Base-by-base conservation (phyloP, 1,140 invertebrate genomes). In the Caenorhabditis brenneri region DNA sequence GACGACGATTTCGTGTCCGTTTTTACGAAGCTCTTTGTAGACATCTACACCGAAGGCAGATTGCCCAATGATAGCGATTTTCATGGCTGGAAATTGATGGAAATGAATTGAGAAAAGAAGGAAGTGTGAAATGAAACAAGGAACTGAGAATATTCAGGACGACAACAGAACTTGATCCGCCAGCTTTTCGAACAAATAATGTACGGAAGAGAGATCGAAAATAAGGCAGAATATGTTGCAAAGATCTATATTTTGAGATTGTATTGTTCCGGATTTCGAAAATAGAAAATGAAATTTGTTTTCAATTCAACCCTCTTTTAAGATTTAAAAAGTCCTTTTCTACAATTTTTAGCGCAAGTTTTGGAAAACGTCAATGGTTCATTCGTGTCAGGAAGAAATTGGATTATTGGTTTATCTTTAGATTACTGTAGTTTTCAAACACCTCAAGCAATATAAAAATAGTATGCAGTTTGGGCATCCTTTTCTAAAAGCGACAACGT, bases 41-140 rank as follows among this genome's bases (percentile, higher is more conserved):
- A 98, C 96, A 91, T 97, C 96, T 0, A 95, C 95, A 0, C 96
- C 96, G 92, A 98, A 98, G 33, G 94, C 94, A 90, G 95, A 97
- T 90, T 98, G 97, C 0, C 97, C 96, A 88, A 98, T 98, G 24
- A 98, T 94, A 2, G 96, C 96, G 42, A 98, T 94, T 86, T 93
- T 93, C 91, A 95, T 92, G 36, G 65, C 65, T 74, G 65, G 24
- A 74, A 74, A 24, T 24, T 22, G 10, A 53, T n/a, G 27, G 27
- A 19, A 33, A 49, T 27, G n/a, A n/a, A 79, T 46, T 7, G 27
- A 36, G 36, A 33, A n/a, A 22, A 39, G n/a, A 79, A 46, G 27
- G 24, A 51, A 29, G 22, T n/a, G n/a, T n/a, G n/a, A n/a, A 33
- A 33, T 33, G 31, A 12, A 42, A 53, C 27, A 33, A 51, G 48